Percentiles rank a stretch among this genome's conserved stretches.
Conservation (phyloP, 2,888 invertebrate species). For the Plebejus anna region DNA sequence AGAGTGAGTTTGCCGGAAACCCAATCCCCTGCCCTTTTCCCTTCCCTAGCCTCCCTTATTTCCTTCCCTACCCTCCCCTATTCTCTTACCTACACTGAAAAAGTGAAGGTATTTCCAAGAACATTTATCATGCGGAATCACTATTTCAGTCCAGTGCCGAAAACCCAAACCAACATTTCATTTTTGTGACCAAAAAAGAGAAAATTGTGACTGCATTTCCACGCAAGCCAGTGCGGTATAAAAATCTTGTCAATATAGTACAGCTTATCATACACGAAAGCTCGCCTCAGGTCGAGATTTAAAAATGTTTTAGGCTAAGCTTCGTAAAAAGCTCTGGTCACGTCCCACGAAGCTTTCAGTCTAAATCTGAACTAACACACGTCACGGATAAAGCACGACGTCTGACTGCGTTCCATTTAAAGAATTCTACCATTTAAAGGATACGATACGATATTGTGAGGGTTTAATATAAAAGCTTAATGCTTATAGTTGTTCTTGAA, state of each 20-base stretch:
- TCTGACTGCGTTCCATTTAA: conserved; percentile 25
- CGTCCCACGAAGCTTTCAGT: conserved; percentile 15
- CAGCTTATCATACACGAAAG: conserved; percentile 17
- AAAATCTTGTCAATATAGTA: conserved; percentile 9
- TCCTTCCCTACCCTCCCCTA: too few species aligned
- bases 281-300: conserved; percentile 4
- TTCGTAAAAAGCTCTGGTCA: conserved; percentile 13
- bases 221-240: background rate
- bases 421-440: background rate
- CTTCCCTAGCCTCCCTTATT: too few species aligned
- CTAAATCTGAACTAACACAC: conserved; percentile 25
- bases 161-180: background rate
- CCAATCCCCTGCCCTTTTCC: too few species aligned
- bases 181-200: background rate
- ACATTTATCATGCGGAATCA: background rate
- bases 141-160: background rate
- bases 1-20: too few species aligned
- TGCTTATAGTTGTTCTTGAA: too few species aligned
- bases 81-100: background rate
- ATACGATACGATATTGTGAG: background rate
- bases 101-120: background rate
- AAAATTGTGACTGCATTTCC: background rate
- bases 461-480: background rate
- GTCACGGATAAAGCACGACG: conserved; percentile 24
- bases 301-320: conserved; percentile 26